Conservation (phyloP, 2,888 invertebrate species). For the Barypeithes pellucidus region DNA sequence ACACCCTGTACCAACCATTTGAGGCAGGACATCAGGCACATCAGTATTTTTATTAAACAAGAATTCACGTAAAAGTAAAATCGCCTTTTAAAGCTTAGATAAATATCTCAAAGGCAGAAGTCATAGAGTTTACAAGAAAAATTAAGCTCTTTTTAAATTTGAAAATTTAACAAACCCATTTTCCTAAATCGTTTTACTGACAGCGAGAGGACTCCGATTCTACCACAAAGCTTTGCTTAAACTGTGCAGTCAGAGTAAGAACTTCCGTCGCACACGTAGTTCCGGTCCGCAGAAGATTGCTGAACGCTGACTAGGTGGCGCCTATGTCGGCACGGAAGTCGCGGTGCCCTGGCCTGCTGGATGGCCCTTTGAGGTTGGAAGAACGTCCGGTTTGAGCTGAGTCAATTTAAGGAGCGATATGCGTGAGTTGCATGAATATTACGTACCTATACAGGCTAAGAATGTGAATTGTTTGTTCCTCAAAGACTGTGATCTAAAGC, state of each 20-base stretch:
- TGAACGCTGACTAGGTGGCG: constrained; percentile 47
- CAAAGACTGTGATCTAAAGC: too few species aligned
- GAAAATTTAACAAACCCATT: too few species aligned
- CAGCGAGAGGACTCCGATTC: background rate
- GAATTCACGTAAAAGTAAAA: background rate
- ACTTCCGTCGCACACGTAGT: constrained; percentile 40
- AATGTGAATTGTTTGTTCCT: too few species aligned
- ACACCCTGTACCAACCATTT: too few species aligned
- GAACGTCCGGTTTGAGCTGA: constrained; percentile 43
- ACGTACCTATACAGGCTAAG: too few species aligned
- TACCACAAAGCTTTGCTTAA: constrained; percentile 9
- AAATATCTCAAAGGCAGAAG: too few species aligned
- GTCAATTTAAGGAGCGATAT: constrained; percentile 42
- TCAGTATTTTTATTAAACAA: too few species aligned
- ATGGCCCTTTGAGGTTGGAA: constrained; percentile 32
- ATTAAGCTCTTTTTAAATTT: background rate
- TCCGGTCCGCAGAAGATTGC: constrained; percentile 37
- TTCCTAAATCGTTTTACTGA: too few species aligned
- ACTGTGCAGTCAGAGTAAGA: constrained; percentile 19
- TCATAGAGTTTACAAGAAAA: too few species aligned
- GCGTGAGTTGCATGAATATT: constrained; percentile 39
- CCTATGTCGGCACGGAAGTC: constrained; percentile 42
- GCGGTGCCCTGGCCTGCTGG: constrained; percentile 37
- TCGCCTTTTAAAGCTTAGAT: too few species aligned
- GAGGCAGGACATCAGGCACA: too few species aligned